Conservation (phyloP, 2,888 invertebrate genomes). For the Tenthredo amoena region DNA sequence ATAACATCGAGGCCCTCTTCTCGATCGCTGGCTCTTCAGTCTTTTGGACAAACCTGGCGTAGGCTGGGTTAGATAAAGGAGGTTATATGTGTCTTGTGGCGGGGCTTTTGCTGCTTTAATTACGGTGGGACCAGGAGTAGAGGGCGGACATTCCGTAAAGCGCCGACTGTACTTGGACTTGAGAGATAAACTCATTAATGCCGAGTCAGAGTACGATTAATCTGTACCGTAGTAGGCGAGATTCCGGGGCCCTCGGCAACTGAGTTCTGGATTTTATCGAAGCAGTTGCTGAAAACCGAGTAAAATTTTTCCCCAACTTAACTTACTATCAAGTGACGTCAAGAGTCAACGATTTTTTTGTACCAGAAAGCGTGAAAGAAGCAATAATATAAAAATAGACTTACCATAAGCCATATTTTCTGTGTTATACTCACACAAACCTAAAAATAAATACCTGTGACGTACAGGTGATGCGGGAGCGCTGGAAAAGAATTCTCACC, state of each 20-base stretch:
- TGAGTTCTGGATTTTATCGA: constrained; percentile 14
- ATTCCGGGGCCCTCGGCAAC: constrained; percentile 25
- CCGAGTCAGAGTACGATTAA: constrained; percentile 47
- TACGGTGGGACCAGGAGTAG: constrained; percentile 39
- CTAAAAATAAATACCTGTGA: neutral
- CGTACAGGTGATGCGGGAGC: neutral
- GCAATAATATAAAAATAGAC: neutral
- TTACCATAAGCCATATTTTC: neutral
- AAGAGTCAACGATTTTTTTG: neutral
- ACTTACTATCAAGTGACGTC: neutral
- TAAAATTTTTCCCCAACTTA: neutral
- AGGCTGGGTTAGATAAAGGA: constrained; percentile 46
- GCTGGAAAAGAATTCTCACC: neutral
- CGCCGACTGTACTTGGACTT: constrained; percentile 45
- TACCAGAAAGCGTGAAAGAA: neutral
- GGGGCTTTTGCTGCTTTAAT: constrained; percentile 50
- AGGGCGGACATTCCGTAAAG: constrained; percentile 47
- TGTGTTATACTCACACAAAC: neutral
- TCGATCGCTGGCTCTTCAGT: constrained; percentile 46
- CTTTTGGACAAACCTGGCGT: constrained; percentile 28
- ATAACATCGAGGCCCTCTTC: constrained; percentile 59
- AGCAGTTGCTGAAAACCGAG: neutral
- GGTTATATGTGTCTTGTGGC: constrained; percentile 44
- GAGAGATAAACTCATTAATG: constrained; percentile 51
- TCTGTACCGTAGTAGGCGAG: constrained; percentile 39